These are phyloP conservation scores for Littorina saxatilis DNA, from an alignment of 1,140 invertebrate species.

Conservation along the genomic window DNA sequence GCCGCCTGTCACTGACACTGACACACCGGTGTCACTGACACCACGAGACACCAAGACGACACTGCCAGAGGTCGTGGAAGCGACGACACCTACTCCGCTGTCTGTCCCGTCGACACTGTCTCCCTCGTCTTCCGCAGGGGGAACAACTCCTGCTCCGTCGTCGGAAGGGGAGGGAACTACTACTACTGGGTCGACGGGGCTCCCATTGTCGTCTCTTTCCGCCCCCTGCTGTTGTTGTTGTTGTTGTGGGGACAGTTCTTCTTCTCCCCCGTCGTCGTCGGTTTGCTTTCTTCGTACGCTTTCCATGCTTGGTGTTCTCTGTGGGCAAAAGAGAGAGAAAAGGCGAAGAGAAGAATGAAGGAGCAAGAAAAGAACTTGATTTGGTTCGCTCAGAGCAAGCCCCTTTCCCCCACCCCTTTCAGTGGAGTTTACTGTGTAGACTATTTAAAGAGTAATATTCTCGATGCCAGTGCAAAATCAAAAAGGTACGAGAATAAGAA, in stretches of 20 bases:
- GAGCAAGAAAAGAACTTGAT: neutral
- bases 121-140: constrained; percentile 5
- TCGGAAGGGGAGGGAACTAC: constrained; percentile 4
- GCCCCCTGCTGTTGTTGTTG: neutral
- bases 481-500: too few relatives aligned
- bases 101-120: neutral
- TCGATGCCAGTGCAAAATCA: too few relatives aligned
- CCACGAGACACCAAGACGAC: neutral
- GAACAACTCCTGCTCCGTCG: neutral
- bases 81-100: neutral
- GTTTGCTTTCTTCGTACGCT: neutral
- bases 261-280: neutral
- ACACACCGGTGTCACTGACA: neutral
- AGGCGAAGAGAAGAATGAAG: neutral
- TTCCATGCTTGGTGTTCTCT: constrained; percentile 17
- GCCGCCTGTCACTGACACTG: neutral
- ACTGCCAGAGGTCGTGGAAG: neutral
- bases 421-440: neutral
- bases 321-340: neutral
- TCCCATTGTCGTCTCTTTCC: neutral
- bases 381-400: too few relatives aligned
- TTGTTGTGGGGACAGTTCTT: neutral
- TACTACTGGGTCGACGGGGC: neutral
- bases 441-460: too few relatives aligned
- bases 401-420: neutral